A percentile compares a stretch with the other conserved stretches of the same genome.
Evolutionary conservation across 2,113 vertebrate species (phyloP).

Genomic region (Mormoops blainvillei): DNA sequence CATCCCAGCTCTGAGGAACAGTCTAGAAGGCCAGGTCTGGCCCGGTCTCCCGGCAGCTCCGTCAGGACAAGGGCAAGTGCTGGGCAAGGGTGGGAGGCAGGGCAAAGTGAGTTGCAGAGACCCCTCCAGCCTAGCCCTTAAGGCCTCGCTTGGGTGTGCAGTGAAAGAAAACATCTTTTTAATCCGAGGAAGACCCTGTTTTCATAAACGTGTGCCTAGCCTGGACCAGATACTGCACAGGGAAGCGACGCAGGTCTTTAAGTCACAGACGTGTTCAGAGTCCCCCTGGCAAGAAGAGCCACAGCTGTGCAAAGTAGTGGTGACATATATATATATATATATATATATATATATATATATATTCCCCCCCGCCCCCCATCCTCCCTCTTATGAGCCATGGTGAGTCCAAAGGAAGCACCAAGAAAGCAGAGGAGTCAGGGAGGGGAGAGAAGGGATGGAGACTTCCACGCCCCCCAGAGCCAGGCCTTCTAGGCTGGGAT

Average conservation of each 20-base stretch:
- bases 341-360: no score
- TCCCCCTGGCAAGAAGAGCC: neutral
- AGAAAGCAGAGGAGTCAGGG: neutral
- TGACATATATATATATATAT: fast-evolving
- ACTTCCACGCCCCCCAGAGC: neutral
- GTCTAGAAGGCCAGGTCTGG: neutral
- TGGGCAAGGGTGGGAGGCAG: no score
- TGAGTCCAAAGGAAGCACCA: neutral
- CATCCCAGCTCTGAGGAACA: neutral
- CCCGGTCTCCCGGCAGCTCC: no score
- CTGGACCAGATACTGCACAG: neutral
- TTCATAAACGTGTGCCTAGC: neutral
- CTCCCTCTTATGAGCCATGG: neutral
- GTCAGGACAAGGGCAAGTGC: neutral
- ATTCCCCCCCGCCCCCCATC: no score
- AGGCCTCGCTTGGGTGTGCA: neutral
- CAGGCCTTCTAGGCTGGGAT: neutral
- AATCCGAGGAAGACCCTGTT: neutral
- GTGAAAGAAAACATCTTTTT: neutral
- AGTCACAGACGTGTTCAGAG: neutral
- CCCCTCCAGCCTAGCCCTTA: neutral
- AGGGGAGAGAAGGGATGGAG: neutral
- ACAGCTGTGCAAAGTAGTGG: neutral
- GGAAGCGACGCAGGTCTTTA: neutral
- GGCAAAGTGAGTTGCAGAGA: neutral